A percentile compares a stretch with the other conserved stretches of the same genome.
phyloP scores from a whole-genome alignment of 2,888 invertebrate species.

The Lottia gigantea region DNA sequence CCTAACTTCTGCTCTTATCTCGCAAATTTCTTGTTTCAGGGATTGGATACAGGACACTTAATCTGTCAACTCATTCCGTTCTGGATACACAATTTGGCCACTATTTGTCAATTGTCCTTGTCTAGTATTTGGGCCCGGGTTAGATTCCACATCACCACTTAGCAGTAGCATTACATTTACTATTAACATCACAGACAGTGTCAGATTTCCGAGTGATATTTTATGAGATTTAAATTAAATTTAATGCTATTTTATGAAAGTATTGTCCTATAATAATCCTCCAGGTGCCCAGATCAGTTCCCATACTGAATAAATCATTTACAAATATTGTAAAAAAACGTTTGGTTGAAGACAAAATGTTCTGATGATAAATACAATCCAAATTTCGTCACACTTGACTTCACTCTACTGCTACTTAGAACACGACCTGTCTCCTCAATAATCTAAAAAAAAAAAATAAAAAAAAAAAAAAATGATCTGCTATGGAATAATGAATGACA shows the following conservation, averaged over 20 bases:
- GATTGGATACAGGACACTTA: not conserved
- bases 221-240: not conserved
- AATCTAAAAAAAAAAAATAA: too few relatives aligned
- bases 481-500: too few relatives aligned
- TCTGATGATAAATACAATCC: too few relatives aligned
- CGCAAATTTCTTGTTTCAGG: not conserved
- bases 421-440: too few relatives aligned
- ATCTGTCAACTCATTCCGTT: not conserved
- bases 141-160: not conserved
- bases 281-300: not conserved
- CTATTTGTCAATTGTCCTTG: slow-evolving; percentile 4
- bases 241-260: not conserved
- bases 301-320: too few relatives aligned
- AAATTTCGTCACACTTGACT: too few relatives aligned
- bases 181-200: not conserved
- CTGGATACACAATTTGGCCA: not conserved
- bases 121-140: not conserved
- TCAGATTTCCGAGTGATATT: not conserved
- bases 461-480: too few relatives aligned
- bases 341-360: too few relatives aligned
- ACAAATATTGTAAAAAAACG: too few relatives aligned
- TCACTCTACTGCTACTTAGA: too few relatives aligned
- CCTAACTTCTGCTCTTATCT: not conserved
- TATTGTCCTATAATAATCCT: not conserved
- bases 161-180: not conserved